A percentile compares a stretch with the other conserved stretches of the same genome.
Evolutionary conservation across 37 sponge, comb jelly and placozoan species (phyloP).

Genomic region (Diacarnus erythraeanus): DNA sequence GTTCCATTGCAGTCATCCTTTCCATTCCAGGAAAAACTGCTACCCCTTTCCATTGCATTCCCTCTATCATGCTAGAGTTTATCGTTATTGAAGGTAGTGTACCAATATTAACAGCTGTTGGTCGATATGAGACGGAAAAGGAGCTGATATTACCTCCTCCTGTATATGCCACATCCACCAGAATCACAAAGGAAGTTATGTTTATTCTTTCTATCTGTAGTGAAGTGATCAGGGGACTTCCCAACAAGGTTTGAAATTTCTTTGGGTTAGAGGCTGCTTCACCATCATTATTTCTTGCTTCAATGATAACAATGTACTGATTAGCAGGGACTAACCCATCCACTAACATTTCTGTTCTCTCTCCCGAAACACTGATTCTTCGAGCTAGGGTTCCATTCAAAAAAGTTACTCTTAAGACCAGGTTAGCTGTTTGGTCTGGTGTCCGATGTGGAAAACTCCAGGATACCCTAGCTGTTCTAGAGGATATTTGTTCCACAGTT

Average conservation of each 20-base stretch:
- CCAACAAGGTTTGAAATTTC: not conserved
- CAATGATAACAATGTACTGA: not conserved
- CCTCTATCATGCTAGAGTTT: too few species aligned
- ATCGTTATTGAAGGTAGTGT: too few species aligned
- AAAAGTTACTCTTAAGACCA: not conserved
- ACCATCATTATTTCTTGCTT: not conserved
- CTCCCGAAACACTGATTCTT: not conserved
- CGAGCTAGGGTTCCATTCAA: not conserved
- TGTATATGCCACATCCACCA: not conserved
- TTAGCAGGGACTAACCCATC: not conserved
- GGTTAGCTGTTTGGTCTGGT: not conserved
- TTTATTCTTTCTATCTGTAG: not conserved
- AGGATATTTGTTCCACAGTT: not conserved
- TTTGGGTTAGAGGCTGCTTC: not conserved
- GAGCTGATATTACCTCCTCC: not conserved
- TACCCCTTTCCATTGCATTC: too few species aligned
- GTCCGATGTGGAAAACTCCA: not conserved
- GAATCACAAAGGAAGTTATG: not conserved
- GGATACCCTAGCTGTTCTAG: not conserved
- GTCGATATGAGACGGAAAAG: not conserved
- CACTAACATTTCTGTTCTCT: not conserved
- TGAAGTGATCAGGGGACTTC: not conserved
- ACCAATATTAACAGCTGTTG: not conserved
- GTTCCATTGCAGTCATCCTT: too few species aligned
- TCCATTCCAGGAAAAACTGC: too few species aligned